phyloP scores from a whole-genome alignment of 2,888 invertebrate species.

The Archips xylosteana region DNA sequence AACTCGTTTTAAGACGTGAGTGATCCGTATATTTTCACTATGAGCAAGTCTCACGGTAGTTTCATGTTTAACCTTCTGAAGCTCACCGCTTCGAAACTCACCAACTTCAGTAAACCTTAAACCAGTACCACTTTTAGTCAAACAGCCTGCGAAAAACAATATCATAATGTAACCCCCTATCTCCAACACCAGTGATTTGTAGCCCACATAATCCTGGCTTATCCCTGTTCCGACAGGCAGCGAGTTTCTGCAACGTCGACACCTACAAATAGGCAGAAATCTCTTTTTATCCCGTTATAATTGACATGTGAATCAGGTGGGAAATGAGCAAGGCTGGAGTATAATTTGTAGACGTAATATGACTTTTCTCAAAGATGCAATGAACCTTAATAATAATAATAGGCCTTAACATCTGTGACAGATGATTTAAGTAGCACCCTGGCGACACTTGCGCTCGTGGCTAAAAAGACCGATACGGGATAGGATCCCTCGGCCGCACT shows the following conservation, averaged over 20 bases:
- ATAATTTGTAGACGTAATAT: neutral
- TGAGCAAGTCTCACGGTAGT: too few species aligned
- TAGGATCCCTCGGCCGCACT: too few species aligned
- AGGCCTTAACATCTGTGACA: too few species aligned
- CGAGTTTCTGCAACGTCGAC: conserved; percentile 19
- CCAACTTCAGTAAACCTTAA: neutral
- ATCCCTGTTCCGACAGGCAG: conserved; percentile 17
- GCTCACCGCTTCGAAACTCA: too few species aligned
- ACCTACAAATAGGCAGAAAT: conserved; percentile 20
- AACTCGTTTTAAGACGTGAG: too few species aligned
- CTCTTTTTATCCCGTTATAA: conserved; percentile 34
- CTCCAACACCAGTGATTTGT: conserved; percentile 23
- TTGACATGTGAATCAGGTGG: conserved; percentile 22
- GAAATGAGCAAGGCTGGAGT: conserved; percentile 1
- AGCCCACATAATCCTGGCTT: conserved; percentile 16
- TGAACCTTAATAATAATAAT: too few species aligned
- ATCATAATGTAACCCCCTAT: neutral
- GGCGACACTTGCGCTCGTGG: too few species aligned
- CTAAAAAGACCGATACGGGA: too few species aligned
- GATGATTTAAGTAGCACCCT: too few species aligned
- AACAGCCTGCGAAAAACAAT: neutral
- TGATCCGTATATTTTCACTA: too few species aligned
- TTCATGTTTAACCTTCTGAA: too few species aligned
- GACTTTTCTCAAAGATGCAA: too few species aligned
- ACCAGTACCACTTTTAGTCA: neutral